Percentiles rank a stretch among this genome's conserved stretches.
These are phyloP conservation scores for Pomatorhinus ruficollis DNA, from an alignment of 2,113 vertebrate species.

Conservation along the genomic window DNA sequence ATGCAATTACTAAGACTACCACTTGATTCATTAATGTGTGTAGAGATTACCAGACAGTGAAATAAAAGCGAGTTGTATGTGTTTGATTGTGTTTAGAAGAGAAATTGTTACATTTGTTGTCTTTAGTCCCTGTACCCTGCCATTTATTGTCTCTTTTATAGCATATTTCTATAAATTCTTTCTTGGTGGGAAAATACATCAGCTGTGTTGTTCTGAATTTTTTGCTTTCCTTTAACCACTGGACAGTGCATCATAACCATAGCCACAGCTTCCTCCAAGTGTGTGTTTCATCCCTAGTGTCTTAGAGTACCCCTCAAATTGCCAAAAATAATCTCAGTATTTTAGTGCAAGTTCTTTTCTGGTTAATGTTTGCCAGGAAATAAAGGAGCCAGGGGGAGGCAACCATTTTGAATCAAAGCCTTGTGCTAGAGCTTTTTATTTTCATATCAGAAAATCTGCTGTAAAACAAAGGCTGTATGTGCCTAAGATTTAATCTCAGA, in stretches of 20 bases:
- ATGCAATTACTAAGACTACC: not conserved
- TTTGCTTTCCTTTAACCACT: not conserved
- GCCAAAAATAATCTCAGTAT: not conserved
- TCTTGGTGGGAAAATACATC: not conserved
- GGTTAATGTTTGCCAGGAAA: not conserved
- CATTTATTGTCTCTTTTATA: not conserved
- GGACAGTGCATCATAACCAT: not conserved
- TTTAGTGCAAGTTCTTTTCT: not conserved
- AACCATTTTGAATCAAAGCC: not conserved
- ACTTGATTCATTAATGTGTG: not conserved
- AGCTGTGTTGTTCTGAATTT: not conserved
- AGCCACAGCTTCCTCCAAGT: not conserved
- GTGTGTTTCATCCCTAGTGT: not conserved
- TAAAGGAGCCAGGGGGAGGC: accelerated
- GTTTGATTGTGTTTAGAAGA: not conserved
- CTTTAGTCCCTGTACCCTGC: not conserved
- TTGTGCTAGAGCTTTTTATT: not conserved
- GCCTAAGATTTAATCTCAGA: not conserved
- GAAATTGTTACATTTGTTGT: not conserved
- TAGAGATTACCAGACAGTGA: not conserved
- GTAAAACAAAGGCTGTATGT: not conserved
- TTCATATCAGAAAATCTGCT: not conserved
- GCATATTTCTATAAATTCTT: not conserved
- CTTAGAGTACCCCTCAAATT: not conserved
- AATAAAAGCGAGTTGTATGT: not conserved